Base-by-base conservation (phyloP, 1,140 invertebrate genomes). In the Drosophila parabipectinata region DNA sequence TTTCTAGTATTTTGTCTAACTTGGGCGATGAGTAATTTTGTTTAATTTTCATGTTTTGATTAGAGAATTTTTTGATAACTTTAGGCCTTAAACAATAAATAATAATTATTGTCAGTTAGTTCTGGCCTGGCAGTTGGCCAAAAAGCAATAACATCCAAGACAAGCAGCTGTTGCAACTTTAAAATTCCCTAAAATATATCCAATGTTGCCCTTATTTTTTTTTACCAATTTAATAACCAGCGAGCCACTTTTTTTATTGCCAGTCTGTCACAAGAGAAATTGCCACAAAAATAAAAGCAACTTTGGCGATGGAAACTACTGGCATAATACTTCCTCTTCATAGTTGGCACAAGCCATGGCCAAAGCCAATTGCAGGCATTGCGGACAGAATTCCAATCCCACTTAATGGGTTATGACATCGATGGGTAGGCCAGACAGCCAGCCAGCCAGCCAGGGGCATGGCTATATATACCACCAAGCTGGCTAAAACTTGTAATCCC, bases 101-200 rank as follows among this genome's bases (percentile, higher is more conserved):
- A 69, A 83, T 75, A 83, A 82, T 82, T 83, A 82, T 74, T 81
- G 52, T 26, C 59, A 50, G 79, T 74, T 83, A 58, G 58, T 83
- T 60, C 57, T 48, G 52, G 59, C 37, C 52, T 78, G 79, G 79
- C 73, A 63, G 34, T 62, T 77, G 80, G 79, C 79, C 66, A 69
- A 69, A 69, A n/a, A 44, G 51, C 30, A 48, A 18, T 69, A 68
- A 69, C 2, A 21, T 21, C 21, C 21, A 2, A 2, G 3, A 1
- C 21, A 21, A 21, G 48, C 73, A 76, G 72, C 72, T 75, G 72
- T 75, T 75, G 72, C 77, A 64, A 55, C 41, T 37, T 34, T 18
- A 58, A 69, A 54, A 54, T 44, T 21, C 41, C n/a, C 41, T 44
- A 51, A 14, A 15, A 15, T 18, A 15, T 52, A 52, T 59, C 28